Evolutionary conservation across 2,797 vertebrate genomes (phyloP).

Genomic region (Melanotaenia nigrans): DNA sequence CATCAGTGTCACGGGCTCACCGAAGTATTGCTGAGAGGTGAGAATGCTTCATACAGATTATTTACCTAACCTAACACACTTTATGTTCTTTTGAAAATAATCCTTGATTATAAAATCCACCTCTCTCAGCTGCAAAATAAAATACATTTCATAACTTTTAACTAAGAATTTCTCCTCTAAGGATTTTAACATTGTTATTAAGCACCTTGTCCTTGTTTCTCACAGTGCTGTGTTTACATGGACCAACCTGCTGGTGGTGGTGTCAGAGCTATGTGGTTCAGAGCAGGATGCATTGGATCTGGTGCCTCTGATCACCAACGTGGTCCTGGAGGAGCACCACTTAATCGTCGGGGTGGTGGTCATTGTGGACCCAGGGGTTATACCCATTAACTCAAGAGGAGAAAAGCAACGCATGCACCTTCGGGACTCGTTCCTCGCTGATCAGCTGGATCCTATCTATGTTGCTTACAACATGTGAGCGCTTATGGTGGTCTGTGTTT

Average conservation of each 20-base stretch:
- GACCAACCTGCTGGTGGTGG: constrained; percentile 99
- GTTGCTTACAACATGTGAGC: constrained; percentile 98
- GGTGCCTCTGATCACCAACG: constrained; percentile 96
- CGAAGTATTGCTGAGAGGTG: constrained; percentile 98
- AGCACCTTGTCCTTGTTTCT: neutral
- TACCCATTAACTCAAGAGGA: constrained; percentile 98
- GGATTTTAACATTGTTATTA: neutral
- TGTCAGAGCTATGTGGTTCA: constrained; percentile 95
- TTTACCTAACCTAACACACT: neutral
- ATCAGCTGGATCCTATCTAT: constrained; percentile 98
- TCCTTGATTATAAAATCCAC: neutral
- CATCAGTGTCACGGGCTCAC: constrained; percentile 93
- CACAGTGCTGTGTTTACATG: constrained; percentile 96
- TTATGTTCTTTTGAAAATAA: neutral
- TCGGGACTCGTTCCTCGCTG: constrained; percentile 96
- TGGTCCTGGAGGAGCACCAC: constrained; percentile 98
- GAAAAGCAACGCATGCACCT: constrained; percentile 99
- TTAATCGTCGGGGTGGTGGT: constrained; percentile 98
- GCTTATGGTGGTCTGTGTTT: constrained; percentile 7
- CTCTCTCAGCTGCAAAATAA: neutral
- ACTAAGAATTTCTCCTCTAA: neutral
- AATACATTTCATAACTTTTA: neutral
- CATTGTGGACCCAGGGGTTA: constrained; percentile 96
- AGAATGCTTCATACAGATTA: constrained; percentile 14
- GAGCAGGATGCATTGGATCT: constrained; percentile 98